Conservation (phyloP, 37 sponge, comb jelly and placozoan genomes). For the Hexactinellida sp. region DNA sequence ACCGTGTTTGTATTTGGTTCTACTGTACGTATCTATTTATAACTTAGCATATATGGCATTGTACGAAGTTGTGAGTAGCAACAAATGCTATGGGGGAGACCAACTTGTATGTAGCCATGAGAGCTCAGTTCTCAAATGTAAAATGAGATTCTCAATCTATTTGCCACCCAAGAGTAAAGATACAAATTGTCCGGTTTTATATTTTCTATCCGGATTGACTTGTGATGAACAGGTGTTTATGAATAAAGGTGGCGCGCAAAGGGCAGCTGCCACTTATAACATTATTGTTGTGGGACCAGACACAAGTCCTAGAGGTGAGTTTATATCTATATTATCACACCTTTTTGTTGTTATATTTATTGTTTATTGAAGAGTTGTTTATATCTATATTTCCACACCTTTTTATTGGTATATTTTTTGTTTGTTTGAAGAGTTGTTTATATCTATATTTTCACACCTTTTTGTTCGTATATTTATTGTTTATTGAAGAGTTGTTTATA, state of each 20-base stretch:
- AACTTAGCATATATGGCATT: too few species aligned
- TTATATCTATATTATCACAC: not conserved
- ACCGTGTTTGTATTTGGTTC: too few species aligned
- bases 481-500: too few species aligned
- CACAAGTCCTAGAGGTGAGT: slow-evolving; percentile 72
- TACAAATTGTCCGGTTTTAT: slow-evolving; percentile 67
- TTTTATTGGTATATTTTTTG: too few species aligned
- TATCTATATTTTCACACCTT: too few species aligned
- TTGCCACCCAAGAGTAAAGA: slow-evolving; percentile 75
- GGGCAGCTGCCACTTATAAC: slow-evolving; percentile 68
- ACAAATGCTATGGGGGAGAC: slow-evolving; percentile 60
- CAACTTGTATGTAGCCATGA: slow-evolving; percentile 72
- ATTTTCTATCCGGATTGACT: slow-evolving; percentile 92
- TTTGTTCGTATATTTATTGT: too few species aligned
- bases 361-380: too few species aligned
- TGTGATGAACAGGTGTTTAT: slow-evolving; percentile 95
- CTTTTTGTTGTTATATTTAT: not conserved
- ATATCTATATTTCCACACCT: too few species aligned
- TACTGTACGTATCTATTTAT: too few species aligned
- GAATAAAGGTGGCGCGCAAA: slow-evolving; percentile 64
- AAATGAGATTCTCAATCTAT: slow-evolving; percentile 76
- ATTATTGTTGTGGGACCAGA: slow-evolving; percentile 79
- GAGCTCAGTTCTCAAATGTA: slow-evolving; percentile 59
- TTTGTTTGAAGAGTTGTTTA: too few species aligned
- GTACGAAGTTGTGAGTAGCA: slow-evolving; percentile 37